Conservation (phyloP, 2,888 invertebrate genomes). For the Gymnoscelis rufifasciata region DNA sequence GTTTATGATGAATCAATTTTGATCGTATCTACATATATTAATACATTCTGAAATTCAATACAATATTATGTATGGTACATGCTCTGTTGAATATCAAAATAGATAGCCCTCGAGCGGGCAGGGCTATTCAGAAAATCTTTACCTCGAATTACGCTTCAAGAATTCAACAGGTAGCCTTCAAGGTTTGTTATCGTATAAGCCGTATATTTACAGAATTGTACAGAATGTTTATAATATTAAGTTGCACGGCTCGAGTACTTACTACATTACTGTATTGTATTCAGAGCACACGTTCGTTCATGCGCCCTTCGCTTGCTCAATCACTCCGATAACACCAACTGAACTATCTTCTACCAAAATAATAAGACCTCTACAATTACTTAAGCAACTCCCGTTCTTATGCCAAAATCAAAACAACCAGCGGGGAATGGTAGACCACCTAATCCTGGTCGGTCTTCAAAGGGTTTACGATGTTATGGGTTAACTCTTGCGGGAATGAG, state of each 20-base stretch:
- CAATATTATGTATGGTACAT: too few relatives aligned
- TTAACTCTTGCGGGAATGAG: conserved; percentile 34
- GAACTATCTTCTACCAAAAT: conserved; percentile 32
- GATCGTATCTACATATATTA: too few relatives aligned
- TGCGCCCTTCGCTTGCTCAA: conserved; percentile 44
- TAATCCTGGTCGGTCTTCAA: conserved; percentile 32
- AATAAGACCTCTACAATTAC: conserved; percentile 16
- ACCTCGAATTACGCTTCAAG: too few relatives aligned
- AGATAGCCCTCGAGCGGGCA: too few relatives aligned
- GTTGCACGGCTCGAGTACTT: conserved; percentile 17
- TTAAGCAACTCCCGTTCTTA: conserved; percentile 11
- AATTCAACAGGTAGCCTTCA: too few relatives aligned
- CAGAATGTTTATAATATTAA: conserved; percentile 33
- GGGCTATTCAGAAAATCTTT: too few relatives aligned
- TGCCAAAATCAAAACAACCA: conserved; percentile 1
- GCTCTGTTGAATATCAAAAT: too few relatives aligned
- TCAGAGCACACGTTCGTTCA: conserved; percentile 43
- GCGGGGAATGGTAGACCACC: conserved; percentile 23
- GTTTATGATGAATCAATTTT: too few relatives aligned
- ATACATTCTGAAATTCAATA: too few relatives aligned
- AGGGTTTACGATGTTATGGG: conserved; percentile 40
- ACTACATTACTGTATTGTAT: conserved; percentile 37
- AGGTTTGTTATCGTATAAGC: too few relatives aligned
- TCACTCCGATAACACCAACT: conserved; percentile 44
- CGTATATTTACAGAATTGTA: too few relatives aligned